Evolutionary conservation across 1,140 invertebrate species (phyloP).

Genomic region (Nephotettix cincticeps): DNA sequence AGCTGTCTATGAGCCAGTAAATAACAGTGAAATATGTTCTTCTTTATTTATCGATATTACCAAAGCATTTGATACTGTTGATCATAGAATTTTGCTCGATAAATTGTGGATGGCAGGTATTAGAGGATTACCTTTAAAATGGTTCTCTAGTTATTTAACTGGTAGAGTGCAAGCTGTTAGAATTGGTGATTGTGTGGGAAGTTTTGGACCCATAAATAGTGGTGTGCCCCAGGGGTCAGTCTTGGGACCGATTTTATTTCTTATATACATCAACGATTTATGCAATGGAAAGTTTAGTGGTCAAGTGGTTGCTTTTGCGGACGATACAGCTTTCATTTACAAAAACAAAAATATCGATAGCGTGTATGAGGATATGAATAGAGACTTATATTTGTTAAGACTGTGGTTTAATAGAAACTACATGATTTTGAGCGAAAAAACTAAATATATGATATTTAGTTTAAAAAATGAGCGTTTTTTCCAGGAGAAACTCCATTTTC

Average conservation of each 20-base stretch:
- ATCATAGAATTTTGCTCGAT: background rate
- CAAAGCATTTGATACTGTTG: background rate
- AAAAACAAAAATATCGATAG: background rate
- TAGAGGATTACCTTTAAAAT: background rate
- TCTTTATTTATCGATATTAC: background rate
- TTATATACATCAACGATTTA: background rate
- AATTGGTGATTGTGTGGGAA: background rate
- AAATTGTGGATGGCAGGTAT: constrained; percentile 1
- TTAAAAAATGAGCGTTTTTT: no score
- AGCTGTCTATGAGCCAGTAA: background rate
- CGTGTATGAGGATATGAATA: background rate
- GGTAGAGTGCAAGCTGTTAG: background rate
- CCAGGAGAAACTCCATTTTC: no score
- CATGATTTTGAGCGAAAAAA: background rate
- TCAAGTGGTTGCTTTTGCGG: background rate
- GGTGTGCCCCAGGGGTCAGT: background rate
- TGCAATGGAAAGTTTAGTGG: background rate
- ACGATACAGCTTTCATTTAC: background rate
- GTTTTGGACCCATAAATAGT: background rate
- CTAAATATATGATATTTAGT: no score
- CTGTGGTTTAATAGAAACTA: background rate
- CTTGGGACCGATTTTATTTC: background rate
- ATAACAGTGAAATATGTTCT: background rate
- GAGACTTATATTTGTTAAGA: background rate
- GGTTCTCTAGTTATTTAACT: background rate